A percentile compares a stretch with the other conserved stretches of the same genome.
These are phyloP conservation scores for Cygnus olor DNA, from an alignment of 2,797 vertebrate species.

Conservation along the genomic window DNA sequence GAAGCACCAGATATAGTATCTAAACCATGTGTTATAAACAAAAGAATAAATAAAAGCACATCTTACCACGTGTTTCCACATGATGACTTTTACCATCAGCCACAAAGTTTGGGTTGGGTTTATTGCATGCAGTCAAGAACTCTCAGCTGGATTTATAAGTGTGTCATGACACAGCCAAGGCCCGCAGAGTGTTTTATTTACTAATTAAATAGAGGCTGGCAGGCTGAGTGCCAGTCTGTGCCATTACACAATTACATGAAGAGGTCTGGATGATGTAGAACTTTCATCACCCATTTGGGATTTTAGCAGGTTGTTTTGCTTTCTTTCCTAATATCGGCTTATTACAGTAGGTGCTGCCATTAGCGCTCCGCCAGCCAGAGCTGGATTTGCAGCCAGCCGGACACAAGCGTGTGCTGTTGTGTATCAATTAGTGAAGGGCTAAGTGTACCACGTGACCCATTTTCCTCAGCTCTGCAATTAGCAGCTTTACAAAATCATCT, in stretches of 20 bases:
- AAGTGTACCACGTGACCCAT: conserved; percentile 50
- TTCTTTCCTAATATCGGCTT: conserved; percentile 40
- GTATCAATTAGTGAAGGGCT: conserved; percentile 72
- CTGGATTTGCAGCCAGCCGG: conserved; percentile 21
- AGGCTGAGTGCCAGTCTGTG: conserved; percentile 44
- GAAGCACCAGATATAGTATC: neutral
- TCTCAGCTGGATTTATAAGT: neutral
- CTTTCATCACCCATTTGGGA: conserved; percentile 48
- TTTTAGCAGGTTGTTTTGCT: conserved; percentile 24
- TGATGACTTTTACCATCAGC: neutral
- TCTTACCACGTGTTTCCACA: neutral
- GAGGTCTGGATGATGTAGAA: conserved; percentile 27
- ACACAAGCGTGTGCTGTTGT: neutral
- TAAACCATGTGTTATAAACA: neutral
- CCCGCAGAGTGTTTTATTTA: conserved; percentile 42
- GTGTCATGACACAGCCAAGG: neutral
- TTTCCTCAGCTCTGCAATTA: conserved; percentile 72
- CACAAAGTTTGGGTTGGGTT: neutral
- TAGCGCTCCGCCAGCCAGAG: conserved; percentile 18
- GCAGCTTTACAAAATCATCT: conserved; percentile 68
- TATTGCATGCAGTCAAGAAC: neutral
- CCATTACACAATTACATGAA: conserved; percentile 37
- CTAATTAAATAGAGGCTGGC: conserved; percentile 39
- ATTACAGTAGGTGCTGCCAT: conserved; percentile 24
- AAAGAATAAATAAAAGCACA: neutral